A percentile compares a stretch with the other conserved stretches of the same genome.
Evolutionary conservation across 2,888 invertebrate genomes (phyloP).

Genomic region (Coleophora deauratella): DNA sequence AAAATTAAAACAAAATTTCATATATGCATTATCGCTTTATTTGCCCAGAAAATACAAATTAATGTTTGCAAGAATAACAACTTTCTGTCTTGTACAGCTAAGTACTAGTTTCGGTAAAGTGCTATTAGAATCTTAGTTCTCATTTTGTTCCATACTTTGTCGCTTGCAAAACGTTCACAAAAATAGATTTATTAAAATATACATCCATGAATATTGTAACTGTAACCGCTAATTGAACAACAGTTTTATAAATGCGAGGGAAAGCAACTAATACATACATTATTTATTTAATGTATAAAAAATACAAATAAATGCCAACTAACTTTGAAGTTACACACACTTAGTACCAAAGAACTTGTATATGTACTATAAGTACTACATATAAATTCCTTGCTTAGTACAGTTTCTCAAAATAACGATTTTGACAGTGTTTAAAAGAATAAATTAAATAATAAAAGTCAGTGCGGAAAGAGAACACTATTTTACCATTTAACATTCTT

Average conservation of each 20-base stretch:
- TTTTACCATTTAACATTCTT: no score
- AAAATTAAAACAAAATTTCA: constrained; percentile 30
- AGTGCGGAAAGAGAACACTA: no score
- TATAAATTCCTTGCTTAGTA: no score
- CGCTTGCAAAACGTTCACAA: constrained; percentile 58
- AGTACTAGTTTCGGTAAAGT: no score
- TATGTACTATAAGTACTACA: no score
- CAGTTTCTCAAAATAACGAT: no score
- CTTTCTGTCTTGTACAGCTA: constrained; percentile 31
- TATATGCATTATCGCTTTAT: constrained; percentile 67
- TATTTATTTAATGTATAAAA: constrained; percentile 6
- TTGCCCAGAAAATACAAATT: constrained; percentile 71
- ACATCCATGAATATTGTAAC: constrained; percentile 55
- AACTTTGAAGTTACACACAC: constrained; percentile 9
- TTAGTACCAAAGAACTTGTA: no score
- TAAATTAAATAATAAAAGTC: no score
- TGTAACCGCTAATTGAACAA: constrained; percentile 42
- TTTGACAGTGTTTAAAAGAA: no score
- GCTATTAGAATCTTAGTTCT: no score
- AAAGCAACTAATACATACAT: constrained; percentile 5
- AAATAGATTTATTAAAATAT: constrained; percentile 60
- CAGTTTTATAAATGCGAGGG: constrained; percentile 27
- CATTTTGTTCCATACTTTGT: no score
- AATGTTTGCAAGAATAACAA: constrained; percentile 65
- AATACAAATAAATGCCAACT: constrained; percentile 22